phyloP scores from a whole-genome alignment of 1,140 invertebrate species.

The Danaus melanippus region DNA sequence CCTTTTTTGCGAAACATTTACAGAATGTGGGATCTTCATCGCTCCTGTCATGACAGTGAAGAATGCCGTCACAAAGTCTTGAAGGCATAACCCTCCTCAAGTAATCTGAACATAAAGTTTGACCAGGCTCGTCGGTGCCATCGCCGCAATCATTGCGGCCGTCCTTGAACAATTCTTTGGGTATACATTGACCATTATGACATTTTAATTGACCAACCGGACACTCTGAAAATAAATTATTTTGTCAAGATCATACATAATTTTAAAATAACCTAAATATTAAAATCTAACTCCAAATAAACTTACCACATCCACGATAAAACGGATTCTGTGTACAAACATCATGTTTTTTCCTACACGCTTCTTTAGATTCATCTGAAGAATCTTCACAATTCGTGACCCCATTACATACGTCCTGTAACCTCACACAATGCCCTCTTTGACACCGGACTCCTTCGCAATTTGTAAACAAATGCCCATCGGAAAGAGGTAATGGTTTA shows the following conservation, averaged over 20 bases:
- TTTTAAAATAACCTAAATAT: no score
- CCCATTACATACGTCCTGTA: constrained; percentile 79
- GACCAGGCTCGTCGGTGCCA: constrained; percentile 78
- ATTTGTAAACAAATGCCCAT: constrained; percentile 18
- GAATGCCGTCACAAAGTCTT: constrained; percentile 82
- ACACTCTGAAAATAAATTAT: constrained; percentile 69
- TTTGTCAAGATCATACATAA: background rate
- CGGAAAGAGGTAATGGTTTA: constrained; percentile 14
- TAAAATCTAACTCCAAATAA: background rate
- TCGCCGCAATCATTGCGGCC: constrained; percentile 79
- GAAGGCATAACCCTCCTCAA: constrained; percentile 76
- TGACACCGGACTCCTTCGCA: constrained; percentile 79
- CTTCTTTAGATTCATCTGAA: constrained; percentile 73
- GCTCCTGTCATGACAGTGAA: constrained; percentile 84
- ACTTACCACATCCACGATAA: constrained; percentile 50
- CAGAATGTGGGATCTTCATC: constrained; percentile 82
- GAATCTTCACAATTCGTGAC: constrained; percentile 79
- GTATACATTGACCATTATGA: constrained; percentile 76
- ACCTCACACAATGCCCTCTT: constrained; percentile 79
- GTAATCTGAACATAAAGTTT: constrained; percentile 78
- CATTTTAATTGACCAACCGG: constrained; percentile 76
- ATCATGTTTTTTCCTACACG: constrained; percentile 62
- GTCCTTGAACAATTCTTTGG: constrained; percentile 79
- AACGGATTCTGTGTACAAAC: constrained; percentile 46
- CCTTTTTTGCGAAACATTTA: constrained; percentile 70